Evolutionary conservation across 2,113 vertebrate species (phyloP), one percentile per base, ranked within the genome.

Genomic region (Pelusios castaneus): DNA sequence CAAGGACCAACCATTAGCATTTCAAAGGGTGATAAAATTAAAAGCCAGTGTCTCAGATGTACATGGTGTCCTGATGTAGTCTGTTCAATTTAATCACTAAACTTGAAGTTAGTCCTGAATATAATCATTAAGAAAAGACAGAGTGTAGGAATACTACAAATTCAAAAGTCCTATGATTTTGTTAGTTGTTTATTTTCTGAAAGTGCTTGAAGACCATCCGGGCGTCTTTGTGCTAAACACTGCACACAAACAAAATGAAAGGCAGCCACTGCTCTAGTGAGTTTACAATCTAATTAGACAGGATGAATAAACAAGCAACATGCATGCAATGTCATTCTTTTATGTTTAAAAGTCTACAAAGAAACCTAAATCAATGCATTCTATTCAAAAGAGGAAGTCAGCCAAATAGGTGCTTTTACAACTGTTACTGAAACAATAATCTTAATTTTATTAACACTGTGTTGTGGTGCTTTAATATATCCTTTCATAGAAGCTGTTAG

Each of bases 11-110:
- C 54, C 7, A 56, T 1, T 41, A 49, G 60, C 60, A 8, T 85
- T 80, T 73, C 41, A 75, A 54, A 87, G 55, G 45, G 4, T 34
- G 16, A 5, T 7, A 12, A 92, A 78, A 80, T 83, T 10, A 75
- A 5, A 19, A 31, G 6, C 77, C 4, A 4, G 8, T 89, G 0
- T 80, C 77, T 13, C 52, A 3, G 5, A 10, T 8, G 1, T 16
- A 78, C 29, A 13, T 10, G 38, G 24, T 43, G 70, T 14, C 17
- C 25, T 34, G 29, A 60, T 4, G 45, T 29, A 78, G 67, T 82
- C 81, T 10, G 29, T 84, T 84, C 31, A 49, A 58, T 80, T 81
- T 22, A 38, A 78, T 82, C 38, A 43, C 6, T 80, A 19, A 83
- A 1, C 2, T 75, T 82, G 82, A 86, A 67, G 41, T 47, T 38